Base-by-base conservation (phyloP, 2,113 vertebrate species). In the Tonatia bakeri region DNA sequence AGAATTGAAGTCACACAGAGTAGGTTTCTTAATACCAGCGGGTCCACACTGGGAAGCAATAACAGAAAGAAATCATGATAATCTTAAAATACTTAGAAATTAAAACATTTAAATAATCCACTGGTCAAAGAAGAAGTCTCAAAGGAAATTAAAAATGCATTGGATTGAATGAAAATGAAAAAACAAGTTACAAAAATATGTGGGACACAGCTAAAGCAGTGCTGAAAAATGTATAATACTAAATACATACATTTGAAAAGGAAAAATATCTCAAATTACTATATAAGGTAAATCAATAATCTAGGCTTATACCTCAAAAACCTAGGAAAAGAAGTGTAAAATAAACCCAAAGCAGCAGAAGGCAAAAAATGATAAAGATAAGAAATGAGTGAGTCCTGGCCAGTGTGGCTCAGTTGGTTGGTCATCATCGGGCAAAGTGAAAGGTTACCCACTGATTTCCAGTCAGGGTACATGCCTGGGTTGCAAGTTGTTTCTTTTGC, bases 111-210 rank as follows among this genome's bases (percentile, higher is more conserved):
- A 76, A 79, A 83, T 54, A 84, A 73, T 50, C 17, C 14, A 83
- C 13, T 15, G 54, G 45, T 83, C 72, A 90, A 84, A 93, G 54
- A 56, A 50, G 11, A 91, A 87, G 22, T 67, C 77, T 67, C 77
- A 67, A 94, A 79, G 45, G 52, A 87, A 93, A 79, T 56, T 70
- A 83, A 77, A 95, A 88, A 69, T 91, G 14, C 59, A 75, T 7
- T 80, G 31, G 91, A 75, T 11, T 38, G 38, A 96, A 93, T 65
- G 65, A 93, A 90, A 93, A 93, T 95, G 20, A 87, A 90, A 76
- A 83, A 20, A 82, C 1, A 38, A 85, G 20, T 79, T 84, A 54
- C 17, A 65, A 90, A 73, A 70, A 64, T 70, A n/a, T 22, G 4
- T 81, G 40, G n/a, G 47, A 65, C 24, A 95, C 7, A 87, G 73